Percentiles rank a stretch among this genome's conserved stretches.
These are phyloP conservation scores for Ophonus ardosiacus DNA, from an alignment of 2,888 invertebrate genomes.

Conservation along the genomic window DNA sequence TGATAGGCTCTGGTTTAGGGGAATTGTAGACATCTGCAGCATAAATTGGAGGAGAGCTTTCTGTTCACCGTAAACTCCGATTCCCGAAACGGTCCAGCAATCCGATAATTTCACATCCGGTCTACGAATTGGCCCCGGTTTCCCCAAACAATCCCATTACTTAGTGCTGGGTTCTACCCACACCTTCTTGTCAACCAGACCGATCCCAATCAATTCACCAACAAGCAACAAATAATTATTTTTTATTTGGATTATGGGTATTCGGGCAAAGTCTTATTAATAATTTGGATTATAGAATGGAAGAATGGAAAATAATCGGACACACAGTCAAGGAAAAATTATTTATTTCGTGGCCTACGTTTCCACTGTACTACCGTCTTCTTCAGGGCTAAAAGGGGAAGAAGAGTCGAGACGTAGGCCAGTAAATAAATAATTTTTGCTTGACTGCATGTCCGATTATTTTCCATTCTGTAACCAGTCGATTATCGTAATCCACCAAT, in stretches of 20 bases:
- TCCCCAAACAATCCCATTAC: constrained; percentile 13
- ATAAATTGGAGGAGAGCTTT: constrained; percentile 32
- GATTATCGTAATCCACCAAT: too few relatives aligned
- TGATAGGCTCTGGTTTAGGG: constrained; percentile 21
- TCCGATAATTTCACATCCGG: constrained; percentile 46
- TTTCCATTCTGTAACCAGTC: too few relatives aligned
- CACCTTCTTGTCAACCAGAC: neutral
- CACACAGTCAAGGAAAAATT: too few relatives aligned
- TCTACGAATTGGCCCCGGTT: constrained; percentile 18
- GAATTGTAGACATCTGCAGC: constrained; percentile 35
- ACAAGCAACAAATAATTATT: neutral
- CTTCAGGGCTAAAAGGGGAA: too few relatives aligned
- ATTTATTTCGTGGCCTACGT: too few relatives aligned
- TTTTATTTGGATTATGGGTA: neutral
- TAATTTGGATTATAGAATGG: too few relatives aligned
- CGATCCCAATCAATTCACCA: neutral
- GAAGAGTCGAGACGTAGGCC: too few relatives aligned
- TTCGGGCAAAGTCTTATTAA: too few relatives aligned
- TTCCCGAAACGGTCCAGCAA: constrained; percentile 26
- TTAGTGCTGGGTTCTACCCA: neutral
- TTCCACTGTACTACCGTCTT: too few relatives aligned
- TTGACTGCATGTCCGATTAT: too few relatives aligned
- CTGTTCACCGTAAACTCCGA: constrained; percentile 33
- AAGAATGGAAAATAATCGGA: too few relatives aligned
- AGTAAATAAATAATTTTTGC: too few relatives aligned